Evolutionary conservation across 2,113 vertebrate species (phyloP), one percentile per base, ranked within the genome.

Genomic region (Pterophyllum scalare): DNA sequence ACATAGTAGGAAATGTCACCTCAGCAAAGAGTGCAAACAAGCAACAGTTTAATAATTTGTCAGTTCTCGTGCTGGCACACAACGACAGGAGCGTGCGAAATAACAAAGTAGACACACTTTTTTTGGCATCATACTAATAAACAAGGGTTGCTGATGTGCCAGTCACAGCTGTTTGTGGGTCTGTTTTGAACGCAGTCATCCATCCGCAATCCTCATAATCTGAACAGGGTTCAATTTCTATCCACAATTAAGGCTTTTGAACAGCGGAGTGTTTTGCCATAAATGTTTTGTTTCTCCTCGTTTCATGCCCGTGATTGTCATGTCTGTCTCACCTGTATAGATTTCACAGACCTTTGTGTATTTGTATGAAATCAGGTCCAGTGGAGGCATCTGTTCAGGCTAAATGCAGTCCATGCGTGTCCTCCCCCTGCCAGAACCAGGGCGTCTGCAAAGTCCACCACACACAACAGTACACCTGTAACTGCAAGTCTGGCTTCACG

Each of bases 321-420:
- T 20, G 15, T 49, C 4, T 31, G 24, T 7, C 17, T 72, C 17
- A 49, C 19, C 19, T 56, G 0, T 67, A 13, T 31, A 52, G 59
- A 17, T 24, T 49, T 59, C 3, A 24, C 57, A 72, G 38, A 13
- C 24, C 22, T 59, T 3, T 75, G 57, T 83, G 46, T 82, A 33
- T 79, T 31, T 88, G 59, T 85, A 65, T 84, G 83, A 28, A 7
- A 0, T n/a, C 92, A 99, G 98, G 97, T 79, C 94, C 96, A 0
- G 96, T 97, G 0, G 94, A 96, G 12, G 79, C 96, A 1, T 95
- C 94, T 0, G 84, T 99, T 49, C 96, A 97, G 94, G 96, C 96
- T 83, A 99, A 99, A 87, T 99, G 98, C 86, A 96, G 97, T 40
- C 98, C 97, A 0, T 99, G 98, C 83, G 88, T 97, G 64, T 96